Evolutionary conservation across 2,888 invertebrate species (phyloP).

Genomic region (Stegana nigrithorax): DNA sequence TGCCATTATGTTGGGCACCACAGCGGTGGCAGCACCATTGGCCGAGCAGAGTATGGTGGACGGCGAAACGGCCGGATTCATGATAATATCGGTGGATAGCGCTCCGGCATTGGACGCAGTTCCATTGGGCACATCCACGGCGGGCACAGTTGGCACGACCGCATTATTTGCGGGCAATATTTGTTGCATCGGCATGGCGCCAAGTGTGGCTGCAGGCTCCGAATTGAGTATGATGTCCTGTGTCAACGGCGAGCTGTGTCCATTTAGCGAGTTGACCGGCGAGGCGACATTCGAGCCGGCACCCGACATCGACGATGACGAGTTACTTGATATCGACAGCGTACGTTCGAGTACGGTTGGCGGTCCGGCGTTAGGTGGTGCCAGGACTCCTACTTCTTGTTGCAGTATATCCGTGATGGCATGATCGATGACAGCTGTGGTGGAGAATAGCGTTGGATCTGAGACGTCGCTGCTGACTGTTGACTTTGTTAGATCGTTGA

Average conservation of each 20-base stretch:
- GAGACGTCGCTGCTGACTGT: conserved; percentile 44
- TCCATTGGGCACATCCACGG: conserved; percentile 31
- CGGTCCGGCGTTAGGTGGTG: conserved; percentile 29
- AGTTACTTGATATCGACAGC: conserved; percentile 65
- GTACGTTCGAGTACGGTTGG: conserved; percentile 65
- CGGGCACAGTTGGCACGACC: conserved; percentile 43
- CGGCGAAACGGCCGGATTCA: conserved; percentile 74
- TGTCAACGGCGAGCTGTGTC: conserved; percentile 61
- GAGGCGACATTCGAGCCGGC: conserved; percentile 47
- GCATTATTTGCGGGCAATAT: conserved; percentile 45
- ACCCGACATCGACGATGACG: conserved; percentile 47
- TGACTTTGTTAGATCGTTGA: conserved; percentile 58
- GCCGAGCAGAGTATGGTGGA: conserved; percentile 71
- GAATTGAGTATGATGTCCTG: conserved; percentile 68
- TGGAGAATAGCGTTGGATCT: conserved; percentile 50
- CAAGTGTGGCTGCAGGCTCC: conserved; percentile 63
- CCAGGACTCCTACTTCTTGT: conserved; percentile 44
- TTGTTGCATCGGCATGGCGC: conserved; percentile 56
- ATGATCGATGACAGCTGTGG: conserved; percentile 56
- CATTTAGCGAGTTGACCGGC: conserved; percentile 50
- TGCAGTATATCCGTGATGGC: conserved; percentile 61
- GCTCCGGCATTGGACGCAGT: conserved; percentile 34
- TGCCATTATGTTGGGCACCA: conserved; percentile 64
- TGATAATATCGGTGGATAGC: conserved; percentile 71
- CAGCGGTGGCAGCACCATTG: conserved; percentile 60